Evolutionary conservation across 1,140 invertebrate genomes (phyloP).

Genomic region (Cyclina sinensis): DNA sequence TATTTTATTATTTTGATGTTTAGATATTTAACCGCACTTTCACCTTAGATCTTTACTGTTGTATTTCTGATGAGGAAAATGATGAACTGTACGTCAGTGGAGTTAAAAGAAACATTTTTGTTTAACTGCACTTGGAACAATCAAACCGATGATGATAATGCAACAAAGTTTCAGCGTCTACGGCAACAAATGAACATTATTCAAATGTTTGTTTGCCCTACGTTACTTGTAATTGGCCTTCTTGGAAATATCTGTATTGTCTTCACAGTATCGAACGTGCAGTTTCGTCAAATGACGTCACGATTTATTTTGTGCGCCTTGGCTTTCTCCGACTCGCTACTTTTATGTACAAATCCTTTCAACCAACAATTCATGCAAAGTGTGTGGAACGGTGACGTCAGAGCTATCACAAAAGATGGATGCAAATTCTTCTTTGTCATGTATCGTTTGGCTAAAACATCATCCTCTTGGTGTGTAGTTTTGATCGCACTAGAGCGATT

Average conservation of each 20-base stretch:
- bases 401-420: neutral
- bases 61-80: too few species aligned
- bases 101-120: too few species aligned
- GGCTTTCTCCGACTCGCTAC: slow-evolving; percentile 25
- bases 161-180: too few species aligned
- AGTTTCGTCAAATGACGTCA: slow-evolving; percentile 15
- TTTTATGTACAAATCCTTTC: slow-evolving; percentile 26
- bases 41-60: too few species aligned
- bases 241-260: neutral
- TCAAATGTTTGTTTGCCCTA: neutral
- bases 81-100: too few species aligned
- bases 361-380: slow-evolving; percentile 36
- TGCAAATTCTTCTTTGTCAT: slow-evolving; percentile 27
- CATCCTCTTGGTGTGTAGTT: slow-evolving; percentile 21
- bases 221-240: neutral
- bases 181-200: slow-evolving; percentile 24
- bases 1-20: too few species aligned
- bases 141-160: too few species aligned
- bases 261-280: neutral
- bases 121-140: too few species aligned
- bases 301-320: slow-evolving; percentile 5
- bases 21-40: too few species aligned
- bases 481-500: neutral
- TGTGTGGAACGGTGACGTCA: neutral
- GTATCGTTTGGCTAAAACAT: neutral